phyloP scores from a whole-genome alignment of 92 coral and sea anemone species.

The Anthopleura xanthogrammica region DNA sequence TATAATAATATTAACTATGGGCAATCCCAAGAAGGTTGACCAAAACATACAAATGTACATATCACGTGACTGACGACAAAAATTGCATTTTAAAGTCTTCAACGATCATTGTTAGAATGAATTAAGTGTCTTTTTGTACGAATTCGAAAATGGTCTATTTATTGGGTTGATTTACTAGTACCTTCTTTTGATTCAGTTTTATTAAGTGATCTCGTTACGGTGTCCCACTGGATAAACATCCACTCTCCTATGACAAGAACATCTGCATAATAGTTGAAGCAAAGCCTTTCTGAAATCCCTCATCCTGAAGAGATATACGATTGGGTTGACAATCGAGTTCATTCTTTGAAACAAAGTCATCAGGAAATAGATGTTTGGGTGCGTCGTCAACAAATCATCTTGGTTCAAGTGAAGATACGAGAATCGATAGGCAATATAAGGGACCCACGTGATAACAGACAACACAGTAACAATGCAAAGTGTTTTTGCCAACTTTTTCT shows the following conservation, averaged over 20 bases:
- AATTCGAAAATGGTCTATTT: no score
- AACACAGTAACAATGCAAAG: background rate
- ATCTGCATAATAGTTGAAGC: background rate
- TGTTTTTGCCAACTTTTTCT: background rate
- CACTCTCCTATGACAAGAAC: background rate
- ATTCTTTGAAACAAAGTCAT: background rate
- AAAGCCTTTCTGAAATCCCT: background rate
- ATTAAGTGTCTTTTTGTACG: no score
- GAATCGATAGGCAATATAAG: background rate
- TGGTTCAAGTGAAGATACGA: background rate
- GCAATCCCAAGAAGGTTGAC: no score
- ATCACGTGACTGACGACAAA: no score
- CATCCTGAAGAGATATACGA: constrained; percentile 2
- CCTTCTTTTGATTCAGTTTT: background rate
- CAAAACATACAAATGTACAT: no score
- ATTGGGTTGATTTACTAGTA: no score
- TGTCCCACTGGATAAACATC: background rate
- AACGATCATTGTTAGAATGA: no score
- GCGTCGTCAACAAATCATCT: background rate
- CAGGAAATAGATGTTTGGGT: background rate
- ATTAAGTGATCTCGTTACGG: background rate
- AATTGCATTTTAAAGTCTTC: no score
- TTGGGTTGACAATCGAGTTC: background rate
- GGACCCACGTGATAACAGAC: background rate
- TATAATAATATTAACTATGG: no score